Base-by-base conservation (phyloP, 2,113 vertebrate species). In the Coreoperca whiteheadi region DNA sequence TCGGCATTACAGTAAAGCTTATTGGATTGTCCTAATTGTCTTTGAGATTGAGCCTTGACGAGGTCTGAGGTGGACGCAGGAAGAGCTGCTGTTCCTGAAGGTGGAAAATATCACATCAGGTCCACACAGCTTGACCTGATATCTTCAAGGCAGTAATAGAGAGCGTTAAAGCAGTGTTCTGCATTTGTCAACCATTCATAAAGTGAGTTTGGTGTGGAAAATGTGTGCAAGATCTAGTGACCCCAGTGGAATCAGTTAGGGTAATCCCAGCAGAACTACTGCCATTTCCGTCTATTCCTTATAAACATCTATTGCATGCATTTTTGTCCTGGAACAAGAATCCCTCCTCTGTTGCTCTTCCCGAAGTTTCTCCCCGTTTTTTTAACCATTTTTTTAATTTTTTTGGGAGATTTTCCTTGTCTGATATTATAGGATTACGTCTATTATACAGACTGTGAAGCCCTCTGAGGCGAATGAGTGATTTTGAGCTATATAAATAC, bases 1-100 rank as follows among this genome's bases (percentile, higher is more conserved):
- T 80, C 69, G 61, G 90, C 86, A 89, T 93, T 92, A 92, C 86
- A 76, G 88, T 21, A 74, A 86, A 74, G 88, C 92, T 95, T 91
- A 95, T 93, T 93, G 91, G 93, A 95, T 94, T 95, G 92, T 85
- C 92, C 85, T 95, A 94, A 95, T 94, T 94, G 92, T 91, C 94
- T 94, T 91, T 91, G 77, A 93, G 93, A 87, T 92, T 89, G 93
- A 94, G 88, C 92, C 88, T 87, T 89, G 81, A 90, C 86, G 86
- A 88, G 83, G 86, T 91, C 87, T 90, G 85, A 91, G 82, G 81
- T 81, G 87, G 74, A 87, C n/a, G 54, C 86, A 77, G 88, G 85
- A 87, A 60, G 86, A 89, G 78, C 85, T 77, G 76, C 85, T 74
- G 76, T 67, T 69, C 78, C 89, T 86, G 74, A 87, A 87, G 88